A percentile compares a stretch with the other conserved stretches of the same genome.
These are phyloP conservation scores for Puntigrus tetrazona DNA, from an alignment of 2,113 vertebrate species.

Conservation along the genomic window DNA sequence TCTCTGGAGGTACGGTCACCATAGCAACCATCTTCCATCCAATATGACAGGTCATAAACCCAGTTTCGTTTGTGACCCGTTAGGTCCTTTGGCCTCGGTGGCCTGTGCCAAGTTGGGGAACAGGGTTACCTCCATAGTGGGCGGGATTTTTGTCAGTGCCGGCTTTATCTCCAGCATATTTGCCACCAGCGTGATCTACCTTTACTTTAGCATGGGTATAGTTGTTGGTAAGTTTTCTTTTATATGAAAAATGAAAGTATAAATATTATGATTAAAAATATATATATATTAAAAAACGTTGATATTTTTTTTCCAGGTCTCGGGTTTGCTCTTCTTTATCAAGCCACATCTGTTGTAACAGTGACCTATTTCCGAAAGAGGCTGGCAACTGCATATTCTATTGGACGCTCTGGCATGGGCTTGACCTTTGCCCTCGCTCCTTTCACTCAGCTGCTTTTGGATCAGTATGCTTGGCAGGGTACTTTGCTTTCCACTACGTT, in stretches of 20 bases:
- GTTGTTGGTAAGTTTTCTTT: slow-evolving; percentile 81
- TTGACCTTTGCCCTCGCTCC: slow-evolving; percentile 89
- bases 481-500: slow-evolving; percentile 37
- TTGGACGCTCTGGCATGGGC: slow-evolving; percentile 90
- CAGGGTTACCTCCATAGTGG: slow-evolving; percentile 76
- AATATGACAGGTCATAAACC: background rate
- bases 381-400: slow-evolving; percentile 81
- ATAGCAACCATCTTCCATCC: slow-evolving; percentile 36
- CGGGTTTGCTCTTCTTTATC: slow-evolving; percentile 87
- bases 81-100: slow-evolving; percentile 82
- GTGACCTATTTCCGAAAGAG: slow-evolving; percentile 82
- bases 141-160: slow-evolving; percentile 77
- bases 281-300: background rate
- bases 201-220: slow-evolving; percentile 90
- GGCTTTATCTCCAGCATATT: slow-evolving; percentile 87
- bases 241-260: background rate
- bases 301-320: slow-evolving; percentile 73
- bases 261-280: background rate
- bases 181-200: slow-evolving; percentile 82
- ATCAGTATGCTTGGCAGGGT: slow-evolving; percentile 90
- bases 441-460: slow-evolving; percentile 85
- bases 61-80: slow-evolving; percentile 36
- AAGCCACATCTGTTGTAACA: slow-evolving; percentile 80
- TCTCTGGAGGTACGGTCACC: slow-evolving; percentile 80
- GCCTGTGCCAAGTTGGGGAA: slow-evolving; percentile 80